Base-by-base conservation (phyloP, 2,113 vertebrate genomes). In the Furnarius figulus region DNA sequence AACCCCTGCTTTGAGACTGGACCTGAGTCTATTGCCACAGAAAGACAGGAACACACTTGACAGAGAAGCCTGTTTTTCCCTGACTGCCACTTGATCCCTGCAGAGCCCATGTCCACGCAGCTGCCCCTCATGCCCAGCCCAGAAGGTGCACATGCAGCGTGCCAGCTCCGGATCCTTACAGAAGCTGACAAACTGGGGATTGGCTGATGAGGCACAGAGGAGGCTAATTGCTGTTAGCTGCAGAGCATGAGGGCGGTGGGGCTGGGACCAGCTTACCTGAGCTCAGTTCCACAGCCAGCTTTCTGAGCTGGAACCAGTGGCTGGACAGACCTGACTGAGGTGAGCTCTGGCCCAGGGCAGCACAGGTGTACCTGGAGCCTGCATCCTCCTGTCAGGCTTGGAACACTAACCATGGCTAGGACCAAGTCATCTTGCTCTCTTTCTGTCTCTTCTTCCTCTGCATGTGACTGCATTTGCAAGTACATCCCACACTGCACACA, bases 11-110 rank as follows among this genome's bases (percentile, higher is more conserved):
- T 20, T 40, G 40, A 66, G 35, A 21, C 50, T 46, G 33, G 35
- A 6, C 6, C 40, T 22, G 19, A 4, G 9, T 82, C 44, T 61
- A 39, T 66, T 49, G 65, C 23, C 14, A 15, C 74, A 76, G 87
- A 52, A 37, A 23, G 22, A 17, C 24, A 61, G 46, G 25, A 28
- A 18, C 13, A 40, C 9, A 6, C 50, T 23, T 27, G 22, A 25
- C 46, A 61, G 35, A 77, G 37, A 15, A 53, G 14, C 27, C n/a
- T 81, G 52, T 46, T 19, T 67, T 28, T 22, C 59, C 12, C 8
- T 0, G 8, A 30, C 9, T 25, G 10, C 31, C 31, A 24, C 8
- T 8, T 1, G 12, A 25, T 30, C 52, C 30, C 42, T 7, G 3
- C 20, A 28, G 30, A 58, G 6, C 19, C 47, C 23, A 0, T 1